Evolutionary conservation across 2,797 vertebrate genomes (phyloP), one percentile per base, ranked within the genome.

Genomic region (Knipowitschia caucasica): DNA sequence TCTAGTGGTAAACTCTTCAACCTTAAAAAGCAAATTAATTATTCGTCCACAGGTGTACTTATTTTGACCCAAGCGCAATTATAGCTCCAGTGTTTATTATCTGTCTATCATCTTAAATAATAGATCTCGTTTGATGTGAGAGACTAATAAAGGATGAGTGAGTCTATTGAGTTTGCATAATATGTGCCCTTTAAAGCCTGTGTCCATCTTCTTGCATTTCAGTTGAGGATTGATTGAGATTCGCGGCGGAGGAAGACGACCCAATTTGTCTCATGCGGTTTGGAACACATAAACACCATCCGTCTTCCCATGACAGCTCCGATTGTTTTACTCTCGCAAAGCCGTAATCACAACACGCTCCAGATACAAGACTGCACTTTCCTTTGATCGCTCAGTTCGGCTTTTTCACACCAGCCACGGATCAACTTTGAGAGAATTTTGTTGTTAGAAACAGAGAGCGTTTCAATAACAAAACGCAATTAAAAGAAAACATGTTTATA

Each of bases 301-400:
- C 30, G 53, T 83, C 78, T 81, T 88, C 62, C 62, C n/a, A n/a
- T 83, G 78, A 77, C 84, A 75, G 72, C 80, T 83, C 26, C 73
- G 58, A 84, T 80, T 84, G 71, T 25, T 34, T 60, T 71, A 85
- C 67, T 76, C 70, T 73, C 67, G 63, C 71, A 68, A 80, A 82
- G 69, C 75, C 66, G 60, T 52, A 78, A 80, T 82, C 78, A 73
- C 71, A 51, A 71, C 63, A 62, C 73, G 65, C 67, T 80, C 49
- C 47, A 54, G 59, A 62, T 55, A 53, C 62, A 69, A 78, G 58
- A 49, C 62, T 62, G 71, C 2, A 71, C 78, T 82, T 77, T 63
- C 49, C 83, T 86, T 86, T 86, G 75, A 85, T 86, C 70, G 63
- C 50, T 69, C 62, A 75, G 83, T 74, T 63, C 42, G 50, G 56